Evolutionary conservation across 2,113 vertebrate genomes (phyloP), one percentile per base, ranked within the genome.

Genomic region (Acanthisitta chloris): DNA sequence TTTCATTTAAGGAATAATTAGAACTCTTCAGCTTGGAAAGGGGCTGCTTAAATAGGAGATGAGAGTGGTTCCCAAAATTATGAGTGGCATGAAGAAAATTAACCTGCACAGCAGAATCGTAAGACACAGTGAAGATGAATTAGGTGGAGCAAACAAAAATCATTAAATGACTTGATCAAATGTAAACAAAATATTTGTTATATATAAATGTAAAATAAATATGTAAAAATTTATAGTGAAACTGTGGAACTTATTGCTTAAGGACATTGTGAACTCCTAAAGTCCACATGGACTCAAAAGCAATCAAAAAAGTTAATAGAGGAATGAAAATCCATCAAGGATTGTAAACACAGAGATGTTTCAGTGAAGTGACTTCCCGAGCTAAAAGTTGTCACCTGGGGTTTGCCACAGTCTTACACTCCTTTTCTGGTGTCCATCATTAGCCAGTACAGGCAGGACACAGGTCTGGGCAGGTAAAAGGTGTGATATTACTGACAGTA

Each of bases 321-420:
- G 49, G 52, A 88, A 85, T 67, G 70, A 85, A 96, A 97, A 81
- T 64, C 57, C 81, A 90, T 80, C 28, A 87, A 59, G 90, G 36
- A 76, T 4, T 76, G 84, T 29, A 71, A 94, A 94, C 48, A 89
- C 26, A 52, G 52, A 78, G 64, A 76, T 42, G 45, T 79, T 90
- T 69, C 10, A 67, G 61, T 29, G 48, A 20, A 59, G 70, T 9
- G 23, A 49, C 81, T 64, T 84, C 78, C 65, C 36, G 57, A 94
- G 66, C 43, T 59, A 36, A 7, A 89, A 76, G 61, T 12, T 70
- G 36, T 64, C 48, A 45, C 36, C 4, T 49, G n/a, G 3, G 2
- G 17, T 88, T 88, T 83, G 80, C 28, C 58, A 33, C 38, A 38
- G 36, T 64, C 48, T 92, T 64, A 46, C 0, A 2, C 14, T 62